These are phyloP conservation scores for Paracanthobrama guichenoti DNA, from an alignment of 2,113 vertebrate genomes.

Conservation along the genomic window DNA sequence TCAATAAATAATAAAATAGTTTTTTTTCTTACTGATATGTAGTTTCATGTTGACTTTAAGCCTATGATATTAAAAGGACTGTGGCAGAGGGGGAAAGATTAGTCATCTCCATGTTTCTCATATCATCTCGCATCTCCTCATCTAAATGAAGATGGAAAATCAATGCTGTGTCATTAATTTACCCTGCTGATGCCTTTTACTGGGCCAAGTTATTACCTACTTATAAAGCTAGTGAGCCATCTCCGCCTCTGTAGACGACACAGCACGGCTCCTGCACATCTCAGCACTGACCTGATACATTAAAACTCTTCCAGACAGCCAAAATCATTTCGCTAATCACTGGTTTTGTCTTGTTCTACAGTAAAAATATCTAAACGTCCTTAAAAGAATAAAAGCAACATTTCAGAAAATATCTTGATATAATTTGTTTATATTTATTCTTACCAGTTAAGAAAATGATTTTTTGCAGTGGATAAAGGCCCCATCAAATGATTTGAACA, in stretches of 20 bases:
- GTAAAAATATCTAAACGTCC: not conserved
- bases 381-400: not conserved
- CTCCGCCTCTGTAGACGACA: constrained; percentile 55
- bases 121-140: constrained; percentile 71
- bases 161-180: constrained; percentile 71
- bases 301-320: not conserved
- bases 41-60: constrained; percentile 18
- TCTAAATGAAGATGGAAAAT: constrained; percentile 79
- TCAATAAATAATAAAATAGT: not conserved
- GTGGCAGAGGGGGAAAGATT: constrained; percentile 63
- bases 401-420: not conserved
- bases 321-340: not conserved
- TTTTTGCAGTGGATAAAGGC: no score
- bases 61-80: constrained; percentile 9
- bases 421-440: not conserved
- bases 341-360: not conserved
- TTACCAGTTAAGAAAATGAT: not conserved
- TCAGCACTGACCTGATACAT: not conserved
- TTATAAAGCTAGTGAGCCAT: constrained; percentile 69
- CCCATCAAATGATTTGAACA: no score
- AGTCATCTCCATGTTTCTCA: constrained; percentile 72
- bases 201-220: constrained; percentile 75
- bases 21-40: not conserved
- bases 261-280: not conserved
- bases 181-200: constrained; percentile 74